Evolutionary conservation across 2,888 invertebrate genomes (phyloP).

Genomic region (Ommatoiulus sabulosus): DNA sequence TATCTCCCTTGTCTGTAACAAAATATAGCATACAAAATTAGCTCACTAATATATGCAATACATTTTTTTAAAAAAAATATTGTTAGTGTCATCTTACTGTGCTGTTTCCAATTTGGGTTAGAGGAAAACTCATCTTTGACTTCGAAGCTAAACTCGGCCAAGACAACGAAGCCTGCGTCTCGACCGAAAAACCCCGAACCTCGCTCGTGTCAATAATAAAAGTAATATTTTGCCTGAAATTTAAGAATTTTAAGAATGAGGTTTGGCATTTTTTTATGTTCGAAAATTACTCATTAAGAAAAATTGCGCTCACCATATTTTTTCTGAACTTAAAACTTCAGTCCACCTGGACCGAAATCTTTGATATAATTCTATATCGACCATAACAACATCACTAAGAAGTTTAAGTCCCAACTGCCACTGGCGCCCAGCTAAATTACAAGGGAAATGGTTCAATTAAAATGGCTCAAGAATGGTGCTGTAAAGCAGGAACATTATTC

Average conservation of each 20-base stretch:
- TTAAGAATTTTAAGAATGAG: slow-evolving; percentile 28
- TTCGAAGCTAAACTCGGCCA: slow-evolving; percentile 74
- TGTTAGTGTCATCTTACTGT: slow-evolving; percentile 66
- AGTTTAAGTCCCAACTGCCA: slow-evolving; percentile 77
- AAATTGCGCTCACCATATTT: slow-evolving; percentile 37
- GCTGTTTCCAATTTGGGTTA: slow-evolving; percentile 80
- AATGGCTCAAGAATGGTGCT: not conserved
- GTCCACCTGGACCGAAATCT: slow-evolving; percentile 74
- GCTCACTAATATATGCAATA: not conserved
- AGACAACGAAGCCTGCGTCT: slow-evolving; percentile 76
- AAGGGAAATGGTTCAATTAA: not conserved
- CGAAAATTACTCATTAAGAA: not conserved
- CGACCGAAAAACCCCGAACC: slow-evolving; percentile 75
- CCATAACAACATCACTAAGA: slow-evolving; percentile 76
- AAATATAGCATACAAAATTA: not conserved
- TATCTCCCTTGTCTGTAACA: slow-evolving; percentile 72
- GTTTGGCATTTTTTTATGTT: not conserved
- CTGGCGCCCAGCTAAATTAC: slow-evolving; percentile 73
- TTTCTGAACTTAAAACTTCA: slow-evolving; percentile 45
- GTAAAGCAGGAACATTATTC: not conserved
- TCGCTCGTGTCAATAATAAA: slow-evolving; percentile 82
- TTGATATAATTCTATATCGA: slow-evolving; percentile 77
- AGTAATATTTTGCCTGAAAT: slow-evolving; percentile 77
- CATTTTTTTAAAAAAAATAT: no score
- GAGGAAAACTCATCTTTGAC: slow-evolving; percentile 74